Percentiles rank a stretch among this genome's conserved stretches.
These are phyloP conservation scores for Acromyrmex heyeri DNA, from an alignment of 1,140 invertebrate genomes.

Conservation along the genomic window DNA sequence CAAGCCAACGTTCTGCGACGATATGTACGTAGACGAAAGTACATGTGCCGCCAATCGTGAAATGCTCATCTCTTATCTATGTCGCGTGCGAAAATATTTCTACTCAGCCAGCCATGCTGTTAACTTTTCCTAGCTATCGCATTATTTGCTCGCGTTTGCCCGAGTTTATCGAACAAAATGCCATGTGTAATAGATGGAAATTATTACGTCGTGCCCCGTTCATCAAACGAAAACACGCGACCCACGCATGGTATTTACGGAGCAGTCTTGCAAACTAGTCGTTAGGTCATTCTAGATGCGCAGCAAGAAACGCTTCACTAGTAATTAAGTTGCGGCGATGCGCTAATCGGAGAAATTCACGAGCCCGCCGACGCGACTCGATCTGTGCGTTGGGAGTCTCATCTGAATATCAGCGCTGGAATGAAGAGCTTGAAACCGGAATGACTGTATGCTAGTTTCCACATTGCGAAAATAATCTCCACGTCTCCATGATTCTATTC, in stretches of 20 bases:
- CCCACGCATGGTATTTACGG: conserved; percentile 32
- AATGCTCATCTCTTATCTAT: conserved; percentile 2
- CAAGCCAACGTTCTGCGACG: neutral
- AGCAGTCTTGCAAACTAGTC: conserved; percentile 33
- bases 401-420: neutral
- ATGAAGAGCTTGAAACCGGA: conserved; percentile 19
- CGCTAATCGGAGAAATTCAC: conserved; percentile 74
- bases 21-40: neutral
- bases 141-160: conserved; percentile 3
- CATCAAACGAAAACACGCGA: conserved; percentile 35
- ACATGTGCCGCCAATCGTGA: conserved; percentile 9
- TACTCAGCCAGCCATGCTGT: neutral
- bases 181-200: conserved; percentile 42
- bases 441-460: neutral
- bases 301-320: conserved; percentile 55
- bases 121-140: neutral
- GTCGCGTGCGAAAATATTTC: conserved; percentile 30
- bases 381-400: neutral
- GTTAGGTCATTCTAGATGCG: conserved; percentile 54
- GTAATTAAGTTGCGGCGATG: conserved; percentile 68
- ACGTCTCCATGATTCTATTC: neutral
- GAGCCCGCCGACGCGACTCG: conserved; percentile 44
- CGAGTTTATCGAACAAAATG: conserved; percentile 52
- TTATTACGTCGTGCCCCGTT: conserved; percentile 25
- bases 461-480: neutral